Evolutionary conservation across 1,140 invertebrate genomes (phyloP), one percentile per base, ranked within the genome.

Genomic region (Cardiocondyla obscurior): DNA sequence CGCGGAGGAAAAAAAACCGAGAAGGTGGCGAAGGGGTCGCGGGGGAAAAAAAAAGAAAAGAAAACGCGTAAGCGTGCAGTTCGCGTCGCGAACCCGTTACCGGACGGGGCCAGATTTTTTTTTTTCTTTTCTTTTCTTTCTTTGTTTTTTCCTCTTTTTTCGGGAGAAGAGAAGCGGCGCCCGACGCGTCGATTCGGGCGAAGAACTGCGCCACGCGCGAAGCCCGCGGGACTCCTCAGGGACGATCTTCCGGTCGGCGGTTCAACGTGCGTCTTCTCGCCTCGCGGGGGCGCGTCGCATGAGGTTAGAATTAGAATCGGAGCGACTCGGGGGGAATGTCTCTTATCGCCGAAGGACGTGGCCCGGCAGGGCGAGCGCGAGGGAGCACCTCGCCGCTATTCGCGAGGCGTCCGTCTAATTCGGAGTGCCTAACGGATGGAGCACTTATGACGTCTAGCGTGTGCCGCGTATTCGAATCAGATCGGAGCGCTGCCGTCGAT

Each of bases 391-490:
- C 8, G 14, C 7, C n/a, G n/a, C n/a, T 5, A 8, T 28, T 28
- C 53, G 30, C 3, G 19, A 33, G 14, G 22, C 19, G 36, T 25
- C 22, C 28, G n/a, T n/a, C n/a, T n/a, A n/a, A 12, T 14, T 22
- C 44, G 58, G 19, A 22, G 42, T 30, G 5, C 5, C 44, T 58
- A 76, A 62, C 55, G 44, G 44, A 49, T 28, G 36, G 49, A 25
- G 33, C 60, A 53, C 49, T 65, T 14, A 36, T 25, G 33, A 79
- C 22, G 74, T 67, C 62, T 39, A 53, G 42, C 42, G 28, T 62
- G 77, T 81, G 53, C 30, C 84, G 53, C 30, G n/a, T 42, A 87
- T 67, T 70, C 72, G 74, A 85, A 65, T 85, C 65, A 6, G 46
- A 58, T 77, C 64, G 64, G 60, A 53, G 69, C 82, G 74, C 74